Conservation (phyloP, 1,140 invertebrate species). For the Trichoplusia ni region DNA sequence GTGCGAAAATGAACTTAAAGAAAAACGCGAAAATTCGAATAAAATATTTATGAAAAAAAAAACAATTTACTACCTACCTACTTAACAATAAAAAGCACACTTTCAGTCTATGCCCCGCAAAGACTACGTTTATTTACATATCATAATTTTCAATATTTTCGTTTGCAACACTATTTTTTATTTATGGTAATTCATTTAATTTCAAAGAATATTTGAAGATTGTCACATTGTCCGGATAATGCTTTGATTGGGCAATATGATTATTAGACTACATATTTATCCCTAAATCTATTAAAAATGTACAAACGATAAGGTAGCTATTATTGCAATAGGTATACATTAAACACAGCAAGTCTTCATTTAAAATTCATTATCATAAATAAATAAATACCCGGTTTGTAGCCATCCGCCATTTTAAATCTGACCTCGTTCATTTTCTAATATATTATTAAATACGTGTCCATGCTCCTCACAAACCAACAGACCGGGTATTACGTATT, state of each 20-base stretch:
- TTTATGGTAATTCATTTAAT: conserved; percentile 2
- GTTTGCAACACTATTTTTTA: conserved; percentile 4
- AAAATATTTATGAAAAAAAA: not conserved
- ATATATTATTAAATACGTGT: conserved; percentile 13
- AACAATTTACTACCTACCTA: conserved; percentile 7
- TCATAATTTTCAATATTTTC: conserved; percentile 1
- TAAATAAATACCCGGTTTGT: not conserved
- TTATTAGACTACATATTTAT: conserved; percentile 3
- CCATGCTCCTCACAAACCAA: conserved; percentile 11
- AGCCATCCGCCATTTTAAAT: not conserved
- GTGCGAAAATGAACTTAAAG: not conserved
- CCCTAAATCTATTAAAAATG: conserved; percentile 3
- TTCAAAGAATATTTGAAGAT: not conserved
- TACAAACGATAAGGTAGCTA: conserved; percentile 8
- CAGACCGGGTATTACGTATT: conserved; percentile 8
- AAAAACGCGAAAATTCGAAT: not conserved
- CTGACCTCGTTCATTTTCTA: not conserved
- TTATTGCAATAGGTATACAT: conserved; percentile 11
- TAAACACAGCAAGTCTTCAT: conserved; percentile 17
- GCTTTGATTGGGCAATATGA: conserved; percentile 11
- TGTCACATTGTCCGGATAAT: not conserved
- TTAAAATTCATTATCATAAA: conserved; percentile 19
- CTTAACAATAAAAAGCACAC: conserved; percentile 28
- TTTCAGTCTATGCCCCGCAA: conserved; percentile 27
- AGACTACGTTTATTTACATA: conserved; percentile 29